phyloP scores from a whole-genome alignment of 2,113 vertebrate genomes.

The Phoxinus phoxinus region DNA sequence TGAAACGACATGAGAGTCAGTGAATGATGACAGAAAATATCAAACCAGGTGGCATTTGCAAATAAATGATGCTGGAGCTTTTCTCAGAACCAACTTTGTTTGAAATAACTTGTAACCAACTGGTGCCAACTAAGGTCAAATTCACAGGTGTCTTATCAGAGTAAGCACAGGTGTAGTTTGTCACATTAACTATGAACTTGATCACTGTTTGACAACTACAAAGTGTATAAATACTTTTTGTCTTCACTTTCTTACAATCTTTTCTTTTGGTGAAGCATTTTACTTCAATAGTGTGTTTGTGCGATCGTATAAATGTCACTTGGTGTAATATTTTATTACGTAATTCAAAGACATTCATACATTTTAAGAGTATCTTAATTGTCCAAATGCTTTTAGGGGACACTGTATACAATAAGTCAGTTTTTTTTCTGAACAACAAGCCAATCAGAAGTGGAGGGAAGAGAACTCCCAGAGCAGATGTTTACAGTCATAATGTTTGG shows the following conservation, averaged over 20 bases:
- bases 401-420: constrained; percentile 10
- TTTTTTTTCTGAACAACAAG: constrained; percentile 24
- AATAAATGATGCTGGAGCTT: neutral
- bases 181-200: neutral
- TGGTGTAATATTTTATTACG: neutral
- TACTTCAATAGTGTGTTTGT: neutral
- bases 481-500: constrained; percentile 67
- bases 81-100: neutral
- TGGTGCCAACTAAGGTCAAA: neutral
- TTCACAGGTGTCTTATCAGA: neutral
- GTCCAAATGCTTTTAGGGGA: neutral
- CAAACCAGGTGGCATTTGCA: neutral
- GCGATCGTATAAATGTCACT: neutral
- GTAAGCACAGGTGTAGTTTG: neutral
- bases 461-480: constrained; percentile 64
- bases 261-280: neutral
- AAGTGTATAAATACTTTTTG: neutral
- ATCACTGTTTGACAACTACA: neutral
- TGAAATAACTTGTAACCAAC: neutral
- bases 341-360: neutral
- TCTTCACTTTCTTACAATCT: neutral
- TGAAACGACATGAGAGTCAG: neutral
- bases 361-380: neutral
- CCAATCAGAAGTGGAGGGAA: constrained; percentile 40
- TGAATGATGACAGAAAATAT: neutral